Evolutionary conservation across 1,140 invertebrate genomes (phyloP).

Genomic region (Drosophila setifemur): DNA sequence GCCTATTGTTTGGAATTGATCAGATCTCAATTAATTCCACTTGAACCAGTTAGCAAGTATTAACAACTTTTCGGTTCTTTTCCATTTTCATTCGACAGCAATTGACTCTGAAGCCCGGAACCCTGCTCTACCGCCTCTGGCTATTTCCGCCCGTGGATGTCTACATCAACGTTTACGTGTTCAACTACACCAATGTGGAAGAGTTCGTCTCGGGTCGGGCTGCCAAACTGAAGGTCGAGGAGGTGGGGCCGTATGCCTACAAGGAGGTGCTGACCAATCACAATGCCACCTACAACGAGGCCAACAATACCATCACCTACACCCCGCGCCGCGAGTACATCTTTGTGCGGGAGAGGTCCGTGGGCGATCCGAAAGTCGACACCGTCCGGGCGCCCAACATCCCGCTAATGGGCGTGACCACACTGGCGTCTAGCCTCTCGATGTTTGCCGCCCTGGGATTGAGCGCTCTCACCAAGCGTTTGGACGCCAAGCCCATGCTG

Average conservation of each 20-base stretch:
- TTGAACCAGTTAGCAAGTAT: no score
- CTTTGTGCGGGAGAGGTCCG: constrained; percentile 88
- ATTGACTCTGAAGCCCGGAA: constrained; percentile 83
- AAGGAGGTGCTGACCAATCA: constrained; percentile 88
- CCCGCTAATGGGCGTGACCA: constrained; percentile 86
- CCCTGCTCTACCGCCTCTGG: constrained; percentile 87
- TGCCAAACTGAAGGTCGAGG: constrained; percentile 87
- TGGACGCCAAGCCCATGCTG: constrained; percentile 88
- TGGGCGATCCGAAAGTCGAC: constrained; percentile 86
- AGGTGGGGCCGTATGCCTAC: constrained; percentile 94
- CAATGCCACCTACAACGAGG: constrained; percentile 86
- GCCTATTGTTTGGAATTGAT: no score
- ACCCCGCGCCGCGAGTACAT: constrained; percentile 86
- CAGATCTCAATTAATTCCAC: no score
- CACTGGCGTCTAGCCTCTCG: constrained; percentile 59
- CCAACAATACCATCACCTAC: constrained; percentile 90
- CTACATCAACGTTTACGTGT: constrained; percentile 90
- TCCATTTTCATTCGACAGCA: constrained; percentile 83
- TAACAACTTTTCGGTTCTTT: no score
- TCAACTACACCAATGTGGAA: constrained; percentile 92
- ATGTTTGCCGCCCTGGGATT: constrained; percentile 83
- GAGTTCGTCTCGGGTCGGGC: constrained; percentile 87
- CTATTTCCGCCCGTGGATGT: constrained; percentile 87
- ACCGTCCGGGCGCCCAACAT: constrained; percentile 89
- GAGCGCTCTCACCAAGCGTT: constrained; percentile 84